Evolutionary conservation across 1,140 invertebrate genomes (phyloP).

Genomic region (Zeugodacus cucurbitae): DNA sequence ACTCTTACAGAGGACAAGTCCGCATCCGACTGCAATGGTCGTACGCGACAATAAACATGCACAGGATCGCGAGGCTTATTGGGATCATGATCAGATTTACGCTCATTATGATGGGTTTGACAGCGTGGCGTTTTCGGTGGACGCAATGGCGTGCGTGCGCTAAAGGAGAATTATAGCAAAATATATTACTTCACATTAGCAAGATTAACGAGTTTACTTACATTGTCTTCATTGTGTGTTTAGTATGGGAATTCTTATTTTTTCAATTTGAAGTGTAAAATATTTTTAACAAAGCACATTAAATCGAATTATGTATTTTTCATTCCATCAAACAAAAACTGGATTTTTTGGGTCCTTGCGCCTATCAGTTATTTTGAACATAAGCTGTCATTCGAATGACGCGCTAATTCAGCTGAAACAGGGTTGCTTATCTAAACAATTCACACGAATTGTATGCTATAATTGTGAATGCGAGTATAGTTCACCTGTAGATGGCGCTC

Average conservation of each 20-base stretch:
- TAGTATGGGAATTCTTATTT: background rate
- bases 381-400: background rate
- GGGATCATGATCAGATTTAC: background rate
- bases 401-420: background rate
- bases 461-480: background rate
- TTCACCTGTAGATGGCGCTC: background rate
- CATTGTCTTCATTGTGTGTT: background rate
- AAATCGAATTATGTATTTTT: background rate
- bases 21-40: slow-evolving; percentile 76
- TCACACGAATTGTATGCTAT: background rate
- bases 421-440: background rate
- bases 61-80: slow-evolving; percentile 70
- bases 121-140: slow-evolving; percentile 13
- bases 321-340: background rate
- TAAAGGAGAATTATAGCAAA: background rate
- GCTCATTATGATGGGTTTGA: background rate
- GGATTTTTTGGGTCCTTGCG: background rate
- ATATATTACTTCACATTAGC: background rate
- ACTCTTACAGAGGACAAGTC: slow-evolving; percentile 80
- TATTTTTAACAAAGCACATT: background rate
- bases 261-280: background rate
- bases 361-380: slow-evolving; percentile 36
- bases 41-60: slow-evolving; percentile 85
- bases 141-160: slow-evolving; percentile 23
- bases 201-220: background rate